A percentile compares a stretch with the other conserved stretches of the same genome.
phyloP scores from a whole-genome alignment of 2,797 vertebrate species.

The Xiphophorus birchmanni region DNA sequence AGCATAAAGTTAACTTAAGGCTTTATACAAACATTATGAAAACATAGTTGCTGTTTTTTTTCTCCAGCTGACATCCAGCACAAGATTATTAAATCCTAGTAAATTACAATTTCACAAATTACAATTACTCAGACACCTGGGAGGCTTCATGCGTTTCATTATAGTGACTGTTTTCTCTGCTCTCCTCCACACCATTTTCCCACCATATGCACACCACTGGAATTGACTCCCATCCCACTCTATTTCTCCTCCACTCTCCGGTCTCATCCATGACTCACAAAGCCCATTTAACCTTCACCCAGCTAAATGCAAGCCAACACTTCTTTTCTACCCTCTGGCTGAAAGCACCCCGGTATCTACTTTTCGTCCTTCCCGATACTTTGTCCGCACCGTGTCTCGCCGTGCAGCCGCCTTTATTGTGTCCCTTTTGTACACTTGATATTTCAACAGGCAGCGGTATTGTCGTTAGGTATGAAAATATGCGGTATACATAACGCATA shows the following conservation, averaged over 20 bases:
- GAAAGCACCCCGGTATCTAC: constrained; percentile 22
- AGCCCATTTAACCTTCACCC: constrained; percentile 74
- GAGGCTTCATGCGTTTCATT: constrained; percentile 12
- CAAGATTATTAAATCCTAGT: background rate
- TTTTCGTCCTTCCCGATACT: background rate
- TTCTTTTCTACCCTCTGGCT: constrained; percentile 33
- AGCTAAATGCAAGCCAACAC: constrained; percentile 35
- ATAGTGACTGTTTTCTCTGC: constrained; percentile 8
- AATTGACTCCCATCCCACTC: constrained; percentile 69
- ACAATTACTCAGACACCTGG: constrained; percentile 15
- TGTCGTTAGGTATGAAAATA: background rate
- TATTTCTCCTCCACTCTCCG: constrained; percentile 44
- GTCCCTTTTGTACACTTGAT: background rate
- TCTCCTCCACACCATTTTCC: constrained; percentile 45
- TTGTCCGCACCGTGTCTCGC: constrained; percentile 8
- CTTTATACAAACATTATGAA: background rate
- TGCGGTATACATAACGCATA: background rate
- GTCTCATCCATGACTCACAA: constrained; percentile 69
- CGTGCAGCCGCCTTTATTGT: constrained; percentile 8
- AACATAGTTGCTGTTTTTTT: background rate
- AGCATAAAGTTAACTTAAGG: background rate
- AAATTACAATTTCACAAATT: constrained; percentile 15
- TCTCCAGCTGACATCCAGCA: background rate
- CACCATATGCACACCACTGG: constrained; percentile 56
- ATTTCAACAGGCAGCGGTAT: background rate